phyloP scores from a whole-genome alignment of 2,113 vertebrate species.

The Callionymus lyra region DNA sequence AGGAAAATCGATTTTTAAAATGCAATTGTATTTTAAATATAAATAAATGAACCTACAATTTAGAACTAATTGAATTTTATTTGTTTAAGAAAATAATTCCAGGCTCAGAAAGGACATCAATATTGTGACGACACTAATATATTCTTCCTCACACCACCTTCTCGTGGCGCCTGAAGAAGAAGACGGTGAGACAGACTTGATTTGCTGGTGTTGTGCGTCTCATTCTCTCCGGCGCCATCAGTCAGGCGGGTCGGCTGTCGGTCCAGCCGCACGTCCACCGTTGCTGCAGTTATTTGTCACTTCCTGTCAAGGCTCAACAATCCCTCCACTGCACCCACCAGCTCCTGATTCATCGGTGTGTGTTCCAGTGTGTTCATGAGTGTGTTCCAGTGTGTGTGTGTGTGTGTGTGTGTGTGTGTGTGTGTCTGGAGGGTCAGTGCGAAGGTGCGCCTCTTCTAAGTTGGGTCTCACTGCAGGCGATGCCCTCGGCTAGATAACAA shows the following conservation, averaged over 20 bases:
- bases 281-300: constrained; percentile 57
- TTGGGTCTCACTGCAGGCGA: constrained; percentile 21
- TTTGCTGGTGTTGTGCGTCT: not conserved
- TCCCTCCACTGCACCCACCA: too few relatives aligned
- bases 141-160: too few relatives aligned
- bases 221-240: constrained; percentile 19
- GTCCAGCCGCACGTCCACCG: constrained; percentile 33
- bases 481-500: constrained; percentile 28
- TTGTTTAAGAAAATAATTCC: too few relatives aligned
- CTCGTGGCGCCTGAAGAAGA: too few relatives aligned
- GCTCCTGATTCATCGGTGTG: constrained; percentile 1
- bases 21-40: too few relatives aligned
- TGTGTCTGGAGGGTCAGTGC: constrained; percentile 19
- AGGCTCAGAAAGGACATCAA: too few relatives aligned
- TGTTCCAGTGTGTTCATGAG: not conserved
- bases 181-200: too few relatives aligned
- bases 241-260: constrained; percentile 20
- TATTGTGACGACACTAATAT: too few relatives aligned
- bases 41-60: too few relatives aligned
- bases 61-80: too few relatives aligned
- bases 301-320: constrained; percentile 31
- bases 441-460: constrained; percentile 25
- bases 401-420: not conserved
- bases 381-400: constrained; percentile 2
- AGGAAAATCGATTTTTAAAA: too few relatives aligned